Conservation (phyloP, 2,888 invertebrate genomes). For the Heliconius ismenius region DNA sequence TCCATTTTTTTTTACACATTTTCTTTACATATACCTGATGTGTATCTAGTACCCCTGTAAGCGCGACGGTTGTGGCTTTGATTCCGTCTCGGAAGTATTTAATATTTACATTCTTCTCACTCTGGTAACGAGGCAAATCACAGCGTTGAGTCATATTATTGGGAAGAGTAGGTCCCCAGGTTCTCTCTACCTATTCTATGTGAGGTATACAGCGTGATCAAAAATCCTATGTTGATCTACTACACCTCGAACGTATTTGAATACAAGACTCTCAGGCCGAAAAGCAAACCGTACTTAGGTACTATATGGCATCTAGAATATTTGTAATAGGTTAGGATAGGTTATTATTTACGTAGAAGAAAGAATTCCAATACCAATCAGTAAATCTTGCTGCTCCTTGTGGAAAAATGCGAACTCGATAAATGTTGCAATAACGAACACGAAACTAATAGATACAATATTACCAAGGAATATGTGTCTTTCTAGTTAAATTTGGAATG, state of each 20-base stretch:
- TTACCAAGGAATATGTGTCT: neutral
- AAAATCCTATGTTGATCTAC: no score
- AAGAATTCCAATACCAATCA: constrained; percentile 46
- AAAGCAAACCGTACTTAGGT: neutral
- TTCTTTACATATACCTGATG: neutral
- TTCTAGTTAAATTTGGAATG: no score
- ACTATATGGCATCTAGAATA: constrained; percentile 29
- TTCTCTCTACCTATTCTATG: no score
- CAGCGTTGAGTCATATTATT: no score
- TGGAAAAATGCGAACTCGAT: neutral
- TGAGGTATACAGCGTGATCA: no score
- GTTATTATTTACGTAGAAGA: constrained; percentile 50
- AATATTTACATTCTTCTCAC: no score
- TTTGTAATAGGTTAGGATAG: constrained; percentile 38
- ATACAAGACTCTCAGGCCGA: neutral
- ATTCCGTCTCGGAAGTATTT: no score
- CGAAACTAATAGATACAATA: neutral
- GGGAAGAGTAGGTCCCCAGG: no score
- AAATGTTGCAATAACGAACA: neutral
- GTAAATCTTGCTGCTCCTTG: neutral
- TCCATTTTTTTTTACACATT: neutral
- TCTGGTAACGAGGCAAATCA: no score
- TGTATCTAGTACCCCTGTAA: neutral
- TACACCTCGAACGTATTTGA: neutral
- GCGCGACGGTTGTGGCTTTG: no score